Conservation (phyloP, 30 jellyfish, hydroid and myxozoan genomes). For the Cassiopea andromeda region DNA sequence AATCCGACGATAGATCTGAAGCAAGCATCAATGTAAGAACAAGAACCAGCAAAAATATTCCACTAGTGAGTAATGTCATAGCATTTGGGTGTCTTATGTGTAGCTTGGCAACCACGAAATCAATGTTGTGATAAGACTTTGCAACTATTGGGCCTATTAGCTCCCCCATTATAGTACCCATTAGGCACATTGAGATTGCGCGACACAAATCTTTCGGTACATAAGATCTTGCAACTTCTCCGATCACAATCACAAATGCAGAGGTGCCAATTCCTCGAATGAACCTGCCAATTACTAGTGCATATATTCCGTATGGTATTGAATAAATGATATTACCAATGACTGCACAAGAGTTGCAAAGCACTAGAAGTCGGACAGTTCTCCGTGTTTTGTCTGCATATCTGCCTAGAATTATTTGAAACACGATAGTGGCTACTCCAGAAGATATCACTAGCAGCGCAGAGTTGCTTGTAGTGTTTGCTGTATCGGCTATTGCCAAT, state of each 20-base stretch:
- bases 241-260: slow-evolving; percentile 35
- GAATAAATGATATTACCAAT: slow-evolving; percentile 44
- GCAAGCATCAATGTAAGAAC: slow-evolving; percentile 16
- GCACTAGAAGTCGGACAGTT: slow-evolving; percentile 6
- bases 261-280: slow-evolving; percentile 60
- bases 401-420: slow-evolving; percentile 34
- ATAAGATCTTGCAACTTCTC: slow-evolving; percentile 64
- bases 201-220: slow-evolving; percentile 47
- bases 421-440: slow-evolving; percentile 13
- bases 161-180: slow-evolving; percentile 16
- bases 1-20: slow-evolving; percentile 42
- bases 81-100: slow-evolving; percentile 49
- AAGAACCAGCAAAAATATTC: slow-evolving; percentile 18
- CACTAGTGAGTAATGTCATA: slow-evolving; percentile 4
- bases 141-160: slow-evolving; percentile 52
- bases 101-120: slow-evolving; percentile 4
- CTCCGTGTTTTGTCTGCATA: slow-evolving; percentile 49
- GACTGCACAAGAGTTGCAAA: slow-evolving; percentile 35
- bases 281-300: slow-evolving; percentile 46
- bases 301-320: slow-evolving; percentile 32
- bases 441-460: slow-evolving; percentile 4
- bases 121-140: neutral
- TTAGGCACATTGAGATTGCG: slow-evolving; percentile 36
- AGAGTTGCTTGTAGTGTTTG: neutral
- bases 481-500: neutral